A percentile compares a stretch with the other conserved stretches of the same genome.
Conservation (phyloP, 2,888 invertebrate species). For the Strigamia transsilvanica region DNA sequence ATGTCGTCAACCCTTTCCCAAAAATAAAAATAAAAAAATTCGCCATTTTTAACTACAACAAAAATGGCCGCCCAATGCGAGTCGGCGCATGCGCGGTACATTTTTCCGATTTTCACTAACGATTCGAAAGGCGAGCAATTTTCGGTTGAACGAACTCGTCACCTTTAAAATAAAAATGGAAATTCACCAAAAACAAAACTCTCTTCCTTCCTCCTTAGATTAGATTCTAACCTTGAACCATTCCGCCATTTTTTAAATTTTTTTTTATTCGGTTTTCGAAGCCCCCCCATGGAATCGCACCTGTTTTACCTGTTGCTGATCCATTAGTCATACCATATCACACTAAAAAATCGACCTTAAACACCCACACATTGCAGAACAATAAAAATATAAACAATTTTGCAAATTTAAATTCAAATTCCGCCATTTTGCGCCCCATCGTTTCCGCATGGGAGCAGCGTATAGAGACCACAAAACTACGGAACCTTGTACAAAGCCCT, state of each 20-base stretch:
- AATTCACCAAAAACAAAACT: background rate
- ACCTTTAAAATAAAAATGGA: background rate
- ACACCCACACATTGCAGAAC: background rate
- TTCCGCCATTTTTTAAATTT: background rate
- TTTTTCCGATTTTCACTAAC: too few species aligned
- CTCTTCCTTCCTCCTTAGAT: constrained; percentile 4
- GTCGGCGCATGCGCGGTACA: too few species aligned
- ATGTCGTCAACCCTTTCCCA: constrained; percentile 1
- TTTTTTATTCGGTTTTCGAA: background rate
- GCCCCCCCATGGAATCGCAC: background rate
- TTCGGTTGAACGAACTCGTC: background rate
- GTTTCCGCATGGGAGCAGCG: background rate
- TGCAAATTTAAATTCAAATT: background rate
- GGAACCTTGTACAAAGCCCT: background rate
- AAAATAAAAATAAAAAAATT: background rate
- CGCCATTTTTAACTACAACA: background rate
- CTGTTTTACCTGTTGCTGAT: constrained; percentile 15
- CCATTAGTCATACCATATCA: background rate
- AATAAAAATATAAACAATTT: background rate
- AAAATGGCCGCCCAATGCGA: background rate
- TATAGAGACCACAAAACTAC: background rate
- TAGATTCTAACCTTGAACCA: constrained; percentile 9
- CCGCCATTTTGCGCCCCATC: background rate
- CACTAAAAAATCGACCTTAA: background rate
- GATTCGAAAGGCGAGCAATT: too few species aligned